Evolutionary conservation across 2,797 vertebrate genomes (phyloP), one percentile per base, ranked within the genome.

Genomic region (Phyllotis vaccarum): DNA sequence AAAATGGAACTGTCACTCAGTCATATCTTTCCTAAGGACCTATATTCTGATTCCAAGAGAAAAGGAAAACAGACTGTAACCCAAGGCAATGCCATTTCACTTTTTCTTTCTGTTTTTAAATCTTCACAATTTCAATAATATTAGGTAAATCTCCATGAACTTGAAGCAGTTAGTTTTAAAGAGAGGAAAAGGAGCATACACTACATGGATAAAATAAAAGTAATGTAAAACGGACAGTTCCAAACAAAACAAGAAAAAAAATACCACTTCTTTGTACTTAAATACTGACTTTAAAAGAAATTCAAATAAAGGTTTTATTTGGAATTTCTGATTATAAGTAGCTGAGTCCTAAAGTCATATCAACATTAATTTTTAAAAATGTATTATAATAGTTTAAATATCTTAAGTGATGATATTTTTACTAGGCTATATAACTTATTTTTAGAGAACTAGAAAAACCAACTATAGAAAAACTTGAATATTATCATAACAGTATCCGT

Each of bases 361-460:
- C 81, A 82, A 74, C 82, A 34, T 79, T 22, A 86, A 89, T 22
- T 96, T 68, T 49, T 5, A 49, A 49, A 49, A 95, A 46, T 86
- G 96, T 17, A 49, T 49, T 49, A 49, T 49, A 49, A 49, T 49
- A 49, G 9, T 49, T 49, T 49, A 49, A 49, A 49, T 87, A 74
- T 90, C 86, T 92, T 88, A 93, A 80, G 46, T 11, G 80, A 40
- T 54, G 86, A 56, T 16, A 86, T 72, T 62, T 79, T 93, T 31
- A 80, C 29, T 37, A 85, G 11, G 49, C 82, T 95, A 94, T 93
- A 68, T 60, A 92, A 91, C 37, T 83, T 13, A 81, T 56, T 76
- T 95, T 89, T 86, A 4, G 93, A 94, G 81, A 82, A 91, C 91
- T 64, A 89, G 86, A 92, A 91, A 24, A 86, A 96, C 96, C 16